Conservation (phyloP, 2,888 invertebrate genomes). For the Drosophila borborema region DNA sequence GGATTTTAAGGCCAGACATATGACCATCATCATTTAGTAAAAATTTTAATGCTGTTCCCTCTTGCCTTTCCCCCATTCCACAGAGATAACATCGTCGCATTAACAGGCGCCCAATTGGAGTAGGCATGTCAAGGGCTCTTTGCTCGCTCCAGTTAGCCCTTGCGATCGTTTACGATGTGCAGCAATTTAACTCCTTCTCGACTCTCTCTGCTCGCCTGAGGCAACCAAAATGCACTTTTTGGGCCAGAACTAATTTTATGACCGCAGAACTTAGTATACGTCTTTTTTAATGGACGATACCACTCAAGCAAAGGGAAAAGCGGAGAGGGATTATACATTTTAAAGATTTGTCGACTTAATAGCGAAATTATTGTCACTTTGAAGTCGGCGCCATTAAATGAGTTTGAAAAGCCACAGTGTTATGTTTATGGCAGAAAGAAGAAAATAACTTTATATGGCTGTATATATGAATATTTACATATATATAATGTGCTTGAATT, state of each 20-base stretch:
- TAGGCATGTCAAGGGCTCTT: constrained; percentile 69
- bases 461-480: background rate
- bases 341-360: constrained; percentile 48
- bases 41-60: constrained; percentile 51
- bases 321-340: background rate
- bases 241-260: constrained; percentile 74
- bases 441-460: background rate
- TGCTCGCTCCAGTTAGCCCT: constrained; percentile 64
- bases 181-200: constrained; percentile 36
- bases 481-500: background rate
- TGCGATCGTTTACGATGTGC: constrained; percentile 63
- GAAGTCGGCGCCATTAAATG: constrained; percentile 75
- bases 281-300: constrained; percentile 64
- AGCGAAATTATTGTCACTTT: constrained; percentile 76
- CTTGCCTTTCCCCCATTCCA: constrained; percentile 3
- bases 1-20: constrained; percentile 60
- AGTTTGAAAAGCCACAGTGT: constrained; percentile 17
- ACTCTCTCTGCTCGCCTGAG: constrained; percentile 10
- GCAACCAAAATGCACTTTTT: constrained; percentile 54
- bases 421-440: constrained; percentile 28
- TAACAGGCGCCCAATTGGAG: constrained; percentile 45
- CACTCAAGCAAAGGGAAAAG: constrained; percentile 28
- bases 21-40: constrained; percentile 66
- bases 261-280: constrained; percentile 62
- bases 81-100: constrained; percentile 19